Evolutionary conservation across 2,797 vertebrate species (phyloP).

Genomic region (Rhabdomys pumilio): DNA sequence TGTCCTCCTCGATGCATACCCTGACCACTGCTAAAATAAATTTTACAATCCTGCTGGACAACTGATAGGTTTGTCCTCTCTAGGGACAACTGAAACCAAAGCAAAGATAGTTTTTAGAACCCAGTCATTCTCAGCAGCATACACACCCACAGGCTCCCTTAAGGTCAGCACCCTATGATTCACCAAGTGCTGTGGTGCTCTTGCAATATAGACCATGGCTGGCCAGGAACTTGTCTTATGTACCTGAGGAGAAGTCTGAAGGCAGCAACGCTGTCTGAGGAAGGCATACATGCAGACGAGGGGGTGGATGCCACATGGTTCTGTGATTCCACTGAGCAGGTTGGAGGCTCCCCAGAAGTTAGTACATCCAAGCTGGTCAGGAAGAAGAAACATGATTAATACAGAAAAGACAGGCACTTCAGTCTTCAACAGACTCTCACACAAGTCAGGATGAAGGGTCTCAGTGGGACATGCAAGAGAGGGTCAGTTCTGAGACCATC

Average conservation of each 20-base stretch:
- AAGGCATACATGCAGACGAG: background rate
- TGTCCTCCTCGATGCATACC: background rate
- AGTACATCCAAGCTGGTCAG: background rate
- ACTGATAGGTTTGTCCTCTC: background rate
- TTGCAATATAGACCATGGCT: background rate
- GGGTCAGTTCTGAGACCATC: background rate
- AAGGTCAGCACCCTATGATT: background rate
- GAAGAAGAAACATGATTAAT: background rate
- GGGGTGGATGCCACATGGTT: background rate
- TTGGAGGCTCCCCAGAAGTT: background rate
- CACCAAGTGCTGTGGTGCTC: background rate
- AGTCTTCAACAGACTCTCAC: background rate
- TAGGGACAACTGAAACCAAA: background rate
- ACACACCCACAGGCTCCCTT: rapidly evolving
- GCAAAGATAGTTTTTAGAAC: background rate
- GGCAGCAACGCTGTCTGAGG: background rate
- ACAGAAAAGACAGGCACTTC: background rate
- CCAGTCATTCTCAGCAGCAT: background rate
- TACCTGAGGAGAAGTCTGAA: background rate
- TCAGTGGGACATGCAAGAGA: background rate
- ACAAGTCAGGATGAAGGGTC: background rate
- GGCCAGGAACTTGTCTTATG: background rate
- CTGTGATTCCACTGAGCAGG: background rate
- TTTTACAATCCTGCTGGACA: background rate
- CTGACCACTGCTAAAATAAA: background rate